phyloP scores from a whole-genome alignment of 2,888 invertebrate genomes.

The Pimpla rufipes region DNA sequence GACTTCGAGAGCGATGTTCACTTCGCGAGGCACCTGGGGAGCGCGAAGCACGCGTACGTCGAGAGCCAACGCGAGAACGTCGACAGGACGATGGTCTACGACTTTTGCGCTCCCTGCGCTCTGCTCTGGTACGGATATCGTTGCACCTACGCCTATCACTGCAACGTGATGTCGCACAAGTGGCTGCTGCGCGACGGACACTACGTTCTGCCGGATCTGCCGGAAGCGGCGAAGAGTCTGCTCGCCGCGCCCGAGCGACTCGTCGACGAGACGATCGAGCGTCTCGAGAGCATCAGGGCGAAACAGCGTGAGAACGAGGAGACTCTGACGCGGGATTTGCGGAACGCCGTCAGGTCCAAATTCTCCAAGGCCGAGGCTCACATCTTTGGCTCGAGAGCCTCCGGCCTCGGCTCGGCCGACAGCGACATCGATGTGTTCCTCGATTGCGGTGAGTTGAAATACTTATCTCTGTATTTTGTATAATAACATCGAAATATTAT shows the following conservation, averaged over 20 bases:
- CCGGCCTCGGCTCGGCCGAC: conserved; percentile 85
- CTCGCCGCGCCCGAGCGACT: conserved; percentile 60
- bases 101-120: conserved; percentile 66
- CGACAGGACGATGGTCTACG: conserved; percentile 39
- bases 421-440: conserved; percentile 81
- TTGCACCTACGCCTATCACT: conserved; percentile 59
- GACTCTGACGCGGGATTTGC: conserved; percentile 70
- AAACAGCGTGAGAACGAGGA: conserved; percentile 61
- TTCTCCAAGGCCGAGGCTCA: conserved; percentile 83
- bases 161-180: conserved; percentile 50
- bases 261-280: conserved; percentile 58
- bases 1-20: background rate
- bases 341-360: conserved; percentile 64
- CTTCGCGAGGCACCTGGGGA: conserved; percentile 54
- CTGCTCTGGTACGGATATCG: conserved; percentile 67
- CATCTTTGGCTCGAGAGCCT: conserved; percentile 88
- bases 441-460: conserved; percentile 79
- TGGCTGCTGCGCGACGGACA: conserved; percentile 31
- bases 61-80: background rate
- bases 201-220: conserved; percentile 25
- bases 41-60: background rate
- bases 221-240: conserved; percentile 39
- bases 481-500: too few species aligned
- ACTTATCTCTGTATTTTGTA: too few species aligned
- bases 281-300: conserved; percentile 63